Base-by-base conservation (phyloP, 2,888 invertebrate species). In the Aphrophora alni region DNA sequence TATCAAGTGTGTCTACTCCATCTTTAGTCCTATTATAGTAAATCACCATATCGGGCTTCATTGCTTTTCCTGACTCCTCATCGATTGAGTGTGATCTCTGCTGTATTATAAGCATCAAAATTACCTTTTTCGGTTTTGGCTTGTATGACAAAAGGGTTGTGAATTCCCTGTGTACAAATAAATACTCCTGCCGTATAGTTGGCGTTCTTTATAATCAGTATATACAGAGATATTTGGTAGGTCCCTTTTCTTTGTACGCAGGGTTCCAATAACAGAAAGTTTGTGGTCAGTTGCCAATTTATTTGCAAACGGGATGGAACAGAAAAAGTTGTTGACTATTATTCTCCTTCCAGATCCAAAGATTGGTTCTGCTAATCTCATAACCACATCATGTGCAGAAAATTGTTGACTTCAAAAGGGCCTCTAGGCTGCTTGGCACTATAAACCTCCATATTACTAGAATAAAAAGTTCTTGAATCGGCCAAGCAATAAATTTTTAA, bases 391-490 rank as follows among this genome's bases (percentile, higher is more conserved):
- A 17, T 28, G 12, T 28, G 74, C 28, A 10, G 27, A 28, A n/a
- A n/a, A 33, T 73, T 73, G 38, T 14, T 28, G 10, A 28, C 28
- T 73, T 28, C 28, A 33, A 28, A 73, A 28, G 74, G 74, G 10
- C 74, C 21, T 24, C 14, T 0, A 24, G 28, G 28, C 38, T 73
- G 74, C 21, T 73, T 73, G 28, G 26, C 74, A 28, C 27, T 12
- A 33, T 73, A 73, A 73, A 73, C 74, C 38, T 25, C 74, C 74
- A 73, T 73, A 28, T 73, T 73, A 28, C 27, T 24, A 24, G 27
- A 24, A 72, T 72, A 72, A n/a, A 25, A 72, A n/a, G 27, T 72
- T 72, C 26, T 73, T 27, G 28, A 10, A 73, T 73, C 74, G 14
- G 74, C 38, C 28, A 73, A 28, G 27, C 28, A 28, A n/a, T 28